Base-by-base conservation (phyloP, 2,888 invertebrate genomes). In the Blastobasis adustella region DNA sequence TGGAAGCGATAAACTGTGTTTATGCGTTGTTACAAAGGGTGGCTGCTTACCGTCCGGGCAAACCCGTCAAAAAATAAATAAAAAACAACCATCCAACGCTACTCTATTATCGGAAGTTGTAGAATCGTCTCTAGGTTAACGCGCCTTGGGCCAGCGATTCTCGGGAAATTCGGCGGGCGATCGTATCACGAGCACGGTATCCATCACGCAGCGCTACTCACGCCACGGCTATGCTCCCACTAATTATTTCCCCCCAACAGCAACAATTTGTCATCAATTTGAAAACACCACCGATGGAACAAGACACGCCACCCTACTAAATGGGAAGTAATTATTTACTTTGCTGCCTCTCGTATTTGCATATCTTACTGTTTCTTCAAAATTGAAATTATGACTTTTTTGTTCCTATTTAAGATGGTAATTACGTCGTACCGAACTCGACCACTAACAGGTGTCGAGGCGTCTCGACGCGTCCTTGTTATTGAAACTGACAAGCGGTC, bases 401-500 rank as follows among this genome's bases (percentile, higher is more conserved):
- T 23, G 23, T 23, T 23, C 23, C 23, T 23, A 23, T 23, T 23
- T 23, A 23, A 23, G 23, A 23, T 23, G 23, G 23, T 23, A 23
- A 23, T 23, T 23, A 23, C 23, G 23, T 23, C 23, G 3, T 23
- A 23, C 23, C 1, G 23, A 23, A 41, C 7, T 41, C 7, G 41
- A n/a, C 41, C 49, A 45, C 56, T 58, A 75, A 69, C 75, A 77
- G 77, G 74, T 81, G 77, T 71, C 69, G 67, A 67, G 69, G 72
- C 69, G 67, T 70, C 66, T 66, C 70, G 67, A 23, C 23, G 23
- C 23, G 23, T 23, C 66, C 80, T 79, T 65, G 74, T 85, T 83
- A 85, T 82, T 79, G 76, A 76, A 81, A 72, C 72, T 82, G 84
- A 85, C 85, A 82, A 76, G 76, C 66, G 76, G 81, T 85, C 85